phyloP scores from a whole-genome alignment of 2,113 vertebrate species.

The Marcusenius ussheri region DNA sequence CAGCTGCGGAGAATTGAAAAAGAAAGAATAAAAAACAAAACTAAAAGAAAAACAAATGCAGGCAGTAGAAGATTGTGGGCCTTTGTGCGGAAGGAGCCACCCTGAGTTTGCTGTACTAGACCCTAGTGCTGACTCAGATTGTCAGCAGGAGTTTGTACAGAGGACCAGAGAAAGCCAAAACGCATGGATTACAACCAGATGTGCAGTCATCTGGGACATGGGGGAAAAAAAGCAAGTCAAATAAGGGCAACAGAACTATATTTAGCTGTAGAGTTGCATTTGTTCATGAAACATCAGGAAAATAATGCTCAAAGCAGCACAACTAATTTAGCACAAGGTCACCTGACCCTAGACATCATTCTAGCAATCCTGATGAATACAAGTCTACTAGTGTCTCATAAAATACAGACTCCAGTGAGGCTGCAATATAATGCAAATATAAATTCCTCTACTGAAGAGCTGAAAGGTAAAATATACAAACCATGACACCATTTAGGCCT shows the following conservation, averaged over 20 bases:
- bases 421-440: neutral
- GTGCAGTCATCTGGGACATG: neutral
- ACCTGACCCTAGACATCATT: neutral
- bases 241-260: neutral
- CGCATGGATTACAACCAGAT: neutral
- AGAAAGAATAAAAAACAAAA: neutral
- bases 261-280: neutral
- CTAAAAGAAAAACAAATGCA: neutral
- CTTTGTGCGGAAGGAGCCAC: neutral
- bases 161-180: neutral
- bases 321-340: neutral
- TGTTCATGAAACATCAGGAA: neutral
- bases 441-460: neutral
- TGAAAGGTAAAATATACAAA: neutral
- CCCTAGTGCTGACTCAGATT: neutral
- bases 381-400: neutral
- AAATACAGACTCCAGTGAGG: neutral
- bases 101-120: neutral
- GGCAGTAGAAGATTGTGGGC: neutral
- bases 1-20: neutral
- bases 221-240: neutral
- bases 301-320: neutral
- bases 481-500: neutral
- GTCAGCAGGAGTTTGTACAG: neutral
- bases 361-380: neutral